These are phyloP conservation scores for Ferrisia virgata DNA, from an alignment of 2,888 invertebrate species.

Conservation along the genomic window DNA sequence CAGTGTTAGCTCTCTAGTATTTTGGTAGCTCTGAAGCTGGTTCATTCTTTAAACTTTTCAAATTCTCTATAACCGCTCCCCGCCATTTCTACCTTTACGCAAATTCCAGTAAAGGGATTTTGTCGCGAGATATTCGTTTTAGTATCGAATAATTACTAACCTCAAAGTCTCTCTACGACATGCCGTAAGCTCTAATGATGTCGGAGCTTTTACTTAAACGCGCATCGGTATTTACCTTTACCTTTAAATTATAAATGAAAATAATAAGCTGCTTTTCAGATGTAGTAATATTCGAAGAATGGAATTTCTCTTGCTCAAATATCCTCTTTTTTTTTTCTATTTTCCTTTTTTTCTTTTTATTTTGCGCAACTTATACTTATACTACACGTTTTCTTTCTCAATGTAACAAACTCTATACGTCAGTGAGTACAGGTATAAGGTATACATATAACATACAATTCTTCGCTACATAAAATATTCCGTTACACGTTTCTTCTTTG, in stretches of 20 bases:
- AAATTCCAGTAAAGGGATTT: conserved; percentile 46
- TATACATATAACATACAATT: background rate
- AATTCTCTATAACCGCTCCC: conserved; percentile 43
- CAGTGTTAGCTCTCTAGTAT: conserved; percentile 41
- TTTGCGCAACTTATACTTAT: too few relatives aligned
- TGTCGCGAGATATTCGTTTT: conserved; percentile 45
- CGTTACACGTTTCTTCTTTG: background rate
- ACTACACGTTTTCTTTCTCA: background rate
- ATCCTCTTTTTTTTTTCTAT: background rate
- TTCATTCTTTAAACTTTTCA: conserved; percentile 46
- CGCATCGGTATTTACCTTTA: conserved; percentile 43
- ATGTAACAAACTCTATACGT: background rate
- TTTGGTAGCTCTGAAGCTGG: conserved; percentile 40
- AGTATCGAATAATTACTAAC: conserved; percentile 46
- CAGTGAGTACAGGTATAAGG: background rate
- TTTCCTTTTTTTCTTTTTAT: background rate
- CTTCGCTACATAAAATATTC: background rate
- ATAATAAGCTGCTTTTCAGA: conserved; percentile 45
- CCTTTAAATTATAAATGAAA: conserved; percentile 46
- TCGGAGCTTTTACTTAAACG: conserved; percentile 46
- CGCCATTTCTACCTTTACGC: conserved; percentile 34
- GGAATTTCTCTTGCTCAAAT: conserved; percentile 21
- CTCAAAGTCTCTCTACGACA: conserved; percentile 45
- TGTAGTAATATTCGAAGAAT: conserved; percentile 44
- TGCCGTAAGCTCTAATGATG: conserved; percentile 45